Percentiles rank a stretch among this genome's conserved stretches.
These are phyloP conservation scores for Actinostola sp. DNA, from an alignment of 92 coral and sea anemone species.

Conservation along the genomic window DNA sequence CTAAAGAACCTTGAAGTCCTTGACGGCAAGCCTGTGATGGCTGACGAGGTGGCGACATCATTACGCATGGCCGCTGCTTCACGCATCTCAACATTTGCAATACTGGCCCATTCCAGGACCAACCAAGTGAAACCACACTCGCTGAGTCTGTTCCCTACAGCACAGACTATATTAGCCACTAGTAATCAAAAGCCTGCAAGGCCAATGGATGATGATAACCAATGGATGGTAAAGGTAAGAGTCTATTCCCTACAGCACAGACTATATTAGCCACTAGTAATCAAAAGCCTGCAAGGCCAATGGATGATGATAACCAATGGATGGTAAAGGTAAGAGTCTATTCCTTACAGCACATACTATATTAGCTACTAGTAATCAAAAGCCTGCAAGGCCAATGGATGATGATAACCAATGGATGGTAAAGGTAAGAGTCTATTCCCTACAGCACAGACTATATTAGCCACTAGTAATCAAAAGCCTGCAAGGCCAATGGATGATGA, in stretches of 20 bases:
- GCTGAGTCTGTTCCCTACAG: slow-evolving; percentile 84
- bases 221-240: slow-evolving; percentile 84
- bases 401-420: too few species aligned
- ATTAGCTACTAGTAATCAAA: too few species aligned
- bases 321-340: too few species aligned
- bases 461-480: too few species aligned
- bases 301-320: slow-evolving; percentile 81
- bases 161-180: slow-evolving; percentile 66
- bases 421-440: too few species aligned
- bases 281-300: slow-evolving; percentile 58
- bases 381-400: too few species aligned
- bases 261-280: slow-evolving; percentile 60
- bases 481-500: too few species aligned
- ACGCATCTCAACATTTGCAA: slow-evolving; percentile 85
- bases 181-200: slow-evolving; percentile 79
- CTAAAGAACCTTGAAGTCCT: slow-evolving; percentile 77
- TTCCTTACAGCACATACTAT: too few species aligned
- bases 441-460: too few species aligned
- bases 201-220: slow-evolving; percentile 84
- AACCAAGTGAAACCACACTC: slow-evolving; percentile 81
- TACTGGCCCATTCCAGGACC: slow-evolving; percentile 94
- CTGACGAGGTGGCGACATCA: slow-evolving; percentile 81
- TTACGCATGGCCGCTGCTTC: slow-evolving; percentile 95
- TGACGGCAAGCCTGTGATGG: slow-evolving; percentile 72
- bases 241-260: slow-evolving; percentile 74